Conservation (phyloP, 2,113 vertebrate species). For the Marcusenius ussheri region DNA sequence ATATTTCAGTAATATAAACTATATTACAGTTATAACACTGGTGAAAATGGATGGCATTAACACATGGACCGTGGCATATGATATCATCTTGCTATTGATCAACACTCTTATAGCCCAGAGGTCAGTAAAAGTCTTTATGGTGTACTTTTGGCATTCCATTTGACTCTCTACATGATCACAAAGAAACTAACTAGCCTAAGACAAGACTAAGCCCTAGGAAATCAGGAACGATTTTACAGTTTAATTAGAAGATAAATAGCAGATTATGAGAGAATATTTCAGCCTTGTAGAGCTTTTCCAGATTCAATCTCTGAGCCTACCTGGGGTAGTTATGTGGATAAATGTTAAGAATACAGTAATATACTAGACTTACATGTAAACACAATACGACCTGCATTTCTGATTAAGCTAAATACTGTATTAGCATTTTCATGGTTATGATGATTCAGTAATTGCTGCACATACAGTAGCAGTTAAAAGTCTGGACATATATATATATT, state of each 20-base stretch:
- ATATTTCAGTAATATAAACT: constrained; percentile 22
- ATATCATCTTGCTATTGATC: constrained; percentile 55
- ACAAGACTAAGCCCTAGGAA: constrained; percentile 23
- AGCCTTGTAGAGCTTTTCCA: background rate
- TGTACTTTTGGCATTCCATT: constrained; percentile 39
- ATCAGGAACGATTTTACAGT: background rate
- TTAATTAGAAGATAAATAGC: background rate
- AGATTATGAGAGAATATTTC: background rate
- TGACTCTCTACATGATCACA: constrained; percentile 32
- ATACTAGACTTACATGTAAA: background rate
- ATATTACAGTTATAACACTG: constrained; percentile 27
- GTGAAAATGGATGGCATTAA: constrained; percentile 24
- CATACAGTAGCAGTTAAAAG: background rate
- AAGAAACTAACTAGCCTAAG: constrained; percentile 12
- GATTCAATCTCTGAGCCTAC: background rate
- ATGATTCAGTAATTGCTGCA: background rate
- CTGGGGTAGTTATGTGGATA: background rate
- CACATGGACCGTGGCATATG: constrained; percentile 38
- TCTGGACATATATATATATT: background rate
- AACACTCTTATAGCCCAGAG: constrained; percentile 31
- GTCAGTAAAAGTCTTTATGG: constrained; percentile 13
- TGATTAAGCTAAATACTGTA: background rate
- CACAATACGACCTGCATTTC: background rate
- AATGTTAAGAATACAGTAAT: background rate
- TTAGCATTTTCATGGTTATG: background rate